A percentile compares a stretch with the other conserved stretches of the same genome.
These are phyloP conservation scores for rabbit (Oryctolagus cuniculus) DNA, from an alignment of 2,113 vertebrate genomes.

Conservation along the genomic window mOryCun1.1 NC_091433.1:165209001-165209500, in stretches of 20 bases:
- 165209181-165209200: neutral
- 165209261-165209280: neutral
- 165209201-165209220: neutral
- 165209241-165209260: neutral
- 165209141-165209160: neutral
- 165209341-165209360: neutral
- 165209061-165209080: neutral
- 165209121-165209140: neutral
- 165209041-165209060: neutral
- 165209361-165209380: neutral
- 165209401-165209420: neutral
- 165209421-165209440: neutral
- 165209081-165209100: constrained; percentile 15
- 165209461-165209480: neutral
- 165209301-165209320: neutral
- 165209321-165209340: neutral
- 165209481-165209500: neutral
- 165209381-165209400: neutral
- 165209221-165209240: neutral
- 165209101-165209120: constrained; percentile 18
- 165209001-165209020: constrained; percentile 10
- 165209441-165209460: neutral
- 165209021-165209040: constrained; percentile 35
- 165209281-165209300: neutral
- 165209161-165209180: constrained; percentile 16